Evolutionary conservation across 1,140 invertebrate genomes (phyloP).

Genomic region (Chlorops oryzae): DNA sequence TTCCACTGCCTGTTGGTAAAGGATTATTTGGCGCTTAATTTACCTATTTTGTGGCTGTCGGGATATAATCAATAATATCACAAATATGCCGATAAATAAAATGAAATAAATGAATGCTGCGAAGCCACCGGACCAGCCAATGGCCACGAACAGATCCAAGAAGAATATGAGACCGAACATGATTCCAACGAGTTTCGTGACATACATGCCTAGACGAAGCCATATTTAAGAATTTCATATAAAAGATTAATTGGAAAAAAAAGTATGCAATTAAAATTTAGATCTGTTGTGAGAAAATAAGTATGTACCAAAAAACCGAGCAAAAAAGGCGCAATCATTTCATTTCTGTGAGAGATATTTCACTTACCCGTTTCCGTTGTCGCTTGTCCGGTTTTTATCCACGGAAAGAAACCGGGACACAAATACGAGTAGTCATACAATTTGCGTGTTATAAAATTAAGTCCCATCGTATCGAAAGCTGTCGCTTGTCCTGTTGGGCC

Average conservation of each 20-base stretch:
- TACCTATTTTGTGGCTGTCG: slow-evolving; percentile 89
- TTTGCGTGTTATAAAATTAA: slow-evolving; percentile 56
- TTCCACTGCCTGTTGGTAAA: no score
- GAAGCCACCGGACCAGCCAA: slow-evolving; percentile 64
- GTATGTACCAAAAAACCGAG: no score
- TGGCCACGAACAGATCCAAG: slow-evolving; percentile 78
- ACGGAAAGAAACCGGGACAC: slow-evolving; percentile 79
- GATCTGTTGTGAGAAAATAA: slow-evolving; percentile 1
- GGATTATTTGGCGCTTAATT: no score
- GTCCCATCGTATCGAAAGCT: slow-evolving; percentile 51
- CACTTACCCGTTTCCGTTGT: slow-evolving; percentile 64
- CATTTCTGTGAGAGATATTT: no score
- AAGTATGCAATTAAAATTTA: not conserved
- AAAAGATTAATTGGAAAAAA: no score
- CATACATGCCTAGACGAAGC: slow-evolving; percentile 70
- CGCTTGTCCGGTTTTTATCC: slow-evolving; percentile 79
- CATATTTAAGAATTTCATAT: no score
- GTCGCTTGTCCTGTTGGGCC: slow-evolving; percentile 44
- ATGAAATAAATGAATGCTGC: slow-evolving; percentile 63
- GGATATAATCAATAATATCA: slow-evolving; percentile 74
- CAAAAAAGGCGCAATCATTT: no score
- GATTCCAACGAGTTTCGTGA: slow-evolving; percentile 80
- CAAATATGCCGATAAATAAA: slow-evolving; percentile 70
- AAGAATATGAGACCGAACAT: slow-evolving; percentile 74
- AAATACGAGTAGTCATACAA: slow-evolving; percentile 68